Percentiles rank a stretch among this genome's conserved stretches.
Evolutionary conservation across 37 sponge, comb jelly and placozoan species (phyloP).

Genomic region (Aplysina aerophoba): DNA sequence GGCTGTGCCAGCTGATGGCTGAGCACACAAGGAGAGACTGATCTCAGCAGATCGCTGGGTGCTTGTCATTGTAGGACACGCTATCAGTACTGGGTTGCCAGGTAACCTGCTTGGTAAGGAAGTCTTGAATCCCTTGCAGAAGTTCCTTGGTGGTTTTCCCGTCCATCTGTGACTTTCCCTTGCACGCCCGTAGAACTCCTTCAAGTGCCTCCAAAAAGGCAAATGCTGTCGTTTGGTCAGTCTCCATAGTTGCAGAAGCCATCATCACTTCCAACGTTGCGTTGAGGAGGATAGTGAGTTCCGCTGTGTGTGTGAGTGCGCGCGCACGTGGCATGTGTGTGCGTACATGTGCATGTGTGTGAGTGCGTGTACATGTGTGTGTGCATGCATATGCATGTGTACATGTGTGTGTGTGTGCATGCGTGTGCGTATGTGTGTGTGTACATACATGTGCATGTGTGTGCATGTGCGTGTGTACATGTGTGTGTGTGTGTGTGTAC

Average conservation of each 20-base stretch:
- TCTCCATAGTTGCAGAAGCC: constrained; percentile 58
- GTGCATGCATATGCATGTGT: background rate
- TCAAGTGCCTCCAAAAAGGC: constrained; percentile 68
- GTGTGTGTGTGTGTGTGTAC: too few relatives aligned
- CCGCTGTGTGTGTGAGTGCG: constrained; percentile 18
- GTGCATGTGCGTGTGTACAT: too few relatives aligned
- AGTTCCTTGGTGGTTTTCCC: background rate
- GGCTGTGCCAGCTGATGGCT: too few relatives aligned
- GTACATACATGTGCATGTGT: too few relatives aligned
- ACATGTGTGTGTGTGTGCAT: background rate
- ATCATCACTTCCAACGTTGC: constrained; percentile 47
- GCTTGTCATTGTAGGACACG: too few relatives aligned
- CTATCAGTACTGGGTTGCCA: too few relatives aligned
- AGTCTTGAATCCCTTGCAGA: constrained; percentile 7
- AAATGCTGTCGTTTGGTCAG: constrained; percentile 53
- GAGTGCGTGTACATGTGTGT: background rate
- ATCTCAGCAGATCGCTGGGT: too few relatives aligned
- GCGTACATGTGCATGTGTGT: background rate
- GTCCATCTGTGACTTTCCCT: constrained; percentile 5
- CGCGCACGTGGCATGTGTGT: background rate
- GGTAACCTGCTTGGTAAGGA: constrained; percentile 16
- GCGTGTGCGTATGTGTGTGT: too few relatives aligned
- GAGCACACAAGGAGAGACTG: too few relatives aligned
- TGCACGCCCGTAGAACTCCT: constrained; percentile 46
- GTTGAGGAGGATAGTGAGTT: constrained; percentile 61